Percentiles rank a stretch among this genome's conserved stretches.
phyloP scores from a whole-genome alignment of 2,888 invertebrate genomes.

The Byasa hedistus region DNA sequence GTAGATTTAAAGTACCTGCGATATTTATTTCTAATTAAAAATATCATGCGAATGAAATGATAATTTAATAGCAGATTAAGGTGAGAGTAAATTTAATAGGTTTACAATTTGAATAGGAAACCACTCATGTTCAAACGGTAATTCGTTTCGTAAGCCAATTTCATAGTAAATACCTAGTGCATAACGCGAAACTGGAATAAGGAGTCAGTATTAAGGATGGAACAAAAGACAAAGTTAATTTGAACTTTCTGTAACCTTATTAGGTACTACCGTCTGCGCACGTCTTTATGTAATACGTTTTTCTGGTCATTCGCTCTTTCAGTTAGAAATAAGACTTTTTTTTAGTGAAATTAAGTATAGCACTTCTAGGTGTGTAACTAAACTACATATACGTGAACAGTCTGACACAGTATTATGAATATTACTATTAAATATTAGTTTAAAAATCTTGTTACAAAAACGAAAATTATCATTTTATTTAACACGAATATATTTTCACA shows the following conservation, averaged over 20 bases:
- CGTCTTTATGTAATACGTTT: neutral
- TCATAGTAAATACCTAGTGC: conserved; percentile 5
- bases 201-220: neutral
- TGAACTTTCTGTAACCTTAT: neutral
- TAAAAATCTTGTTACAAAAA: neutral
- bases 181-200: neutral
- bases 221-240: neutral
- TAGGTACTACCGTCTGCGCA: neutral
- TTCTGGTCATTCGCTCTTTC: neutral
- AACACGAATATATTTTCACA: conserved; percentile 1
- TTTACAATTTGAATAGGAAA: conserved; percentile 26
- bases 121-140: conserved; percentile 13
- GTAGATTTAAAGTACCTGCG: neutral
- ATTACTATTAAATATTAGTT: neutral
- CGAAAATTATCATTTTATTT: neutral
- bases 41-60: too few relatives aligned
- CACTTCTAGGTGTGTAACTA: too few relatives aligned
- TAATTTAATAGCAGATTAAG: neutral
- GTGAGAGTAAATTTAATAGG: conserved; percentile 12
- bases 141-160: conserved; percentile 22
- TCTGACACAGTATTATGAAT: neutral
- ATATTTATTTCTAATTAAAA: neutral
- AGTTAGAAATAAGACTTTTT: neutral
- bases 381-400: too few relatives aligned
- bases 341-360: too few relatives aligned